Conservation (phyloP, 2,888 invertebrate species). For the Philonicus albiceps region DNA sequence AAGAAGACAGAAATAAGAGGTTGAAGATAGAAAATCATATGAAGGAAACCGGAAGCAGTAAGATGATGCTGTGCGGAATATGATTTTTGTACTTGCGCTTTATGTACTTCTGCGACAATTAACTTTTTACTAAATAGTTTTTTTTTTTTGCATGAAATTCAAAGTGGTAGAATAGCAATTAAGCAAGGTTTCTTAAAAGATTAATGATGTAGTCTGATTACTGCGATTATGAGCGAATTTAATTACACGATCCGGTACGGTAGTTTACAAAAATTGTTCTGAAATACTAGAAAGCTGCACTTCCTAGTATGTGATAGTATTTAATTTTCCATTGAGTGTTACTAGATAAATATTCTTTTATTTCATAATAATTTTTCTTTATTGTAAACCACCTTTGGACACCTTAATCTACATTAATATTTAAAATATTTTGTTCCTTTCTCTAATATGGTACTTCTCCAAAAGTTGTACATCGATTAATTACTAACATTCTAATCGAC, state of each 20-base stretch:
- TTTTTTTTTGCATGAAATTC: background rate
- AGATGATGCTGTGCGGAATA: background rate
- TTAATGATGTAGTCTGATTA: background rate
- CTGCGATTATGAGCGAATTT: background rate
- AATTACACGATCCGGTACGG: background rate
- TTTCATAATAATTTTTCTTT: too few relatives aligned
- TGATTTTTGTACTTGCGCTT: background rate
- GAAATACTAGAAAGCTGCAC: background rate
- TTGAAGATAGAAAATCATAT: background rate
- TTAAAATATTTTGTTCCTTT: too few relatives aligned
- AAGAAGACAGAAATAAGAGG: background rate
- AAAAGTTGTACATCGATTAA: too few relatives aligned
- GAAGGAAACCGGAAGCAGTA: conserved; percentile 3
- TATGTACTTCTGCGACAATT: background rate
- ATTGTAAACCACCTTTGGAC: too few relatives aligned
- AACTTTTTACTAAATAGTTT: background rate
- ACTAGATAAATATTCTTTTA: background rate
- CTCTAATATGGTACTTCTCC: too few relatives aligned
- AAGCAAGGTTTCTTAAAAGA: background rate
- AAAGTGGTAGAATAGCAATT: background rate
- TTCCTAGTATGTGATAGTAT: too few relatives aligned
- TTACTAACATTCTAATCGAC: background rate
- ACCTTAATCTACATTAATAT: too few relatives aligned
- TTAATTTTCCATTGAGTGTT: too few relatives aligned
- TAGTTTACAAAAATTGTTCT: background rate